These are phyloP conservation scores for Oncorhynchus kisutch DNA, from an alignment of 2,113 vertebrate genomes.

Conservation along the genomic window DNA sequence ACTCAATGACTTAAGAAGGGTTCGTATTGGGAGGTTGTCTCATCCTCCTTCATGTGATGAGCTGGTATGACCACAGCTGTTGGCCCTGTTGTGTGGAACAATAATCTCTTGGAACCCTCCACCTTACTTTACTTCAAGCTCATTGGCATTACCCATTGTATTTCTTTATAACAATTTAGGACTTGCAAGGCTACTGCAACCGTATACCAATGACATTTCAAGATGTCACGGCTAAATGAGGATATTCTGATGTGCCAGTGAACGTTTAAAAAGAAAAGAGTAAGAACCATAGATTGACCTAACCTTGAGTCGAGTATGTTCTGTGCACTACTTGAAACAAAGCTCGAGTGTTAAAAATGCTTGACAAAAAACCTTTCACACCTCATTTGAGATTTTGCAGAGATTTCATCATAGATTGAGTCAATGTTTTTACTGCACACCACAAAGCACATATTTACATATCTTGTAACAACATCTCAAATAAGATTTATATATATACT, in stretches of 20 bases:
- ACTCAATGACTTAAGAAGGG: constrained; percentile 22
- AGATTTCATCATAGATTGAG: no score
- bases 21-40: constrained; percentile 51
- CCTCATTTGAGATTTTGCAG: no score
- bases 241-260: constrained; percentile 43
- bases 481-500: no score
- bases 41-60: constrained; percentile 46
- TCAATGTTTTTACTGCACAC: no score
- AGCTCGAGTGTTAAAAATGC: no score
- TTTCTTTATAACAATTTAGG: constrained; percentile 56
- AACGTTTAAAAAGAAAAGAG: constrained; percentile 45
- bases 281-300: constrained; percentile 36
- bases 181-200: constrained; percentile 65
- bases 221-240: constrained; percentile 43
- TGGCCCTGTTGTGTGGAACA: constrained; percentile 47
- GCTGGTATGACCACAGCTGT: constrained; percentile 62
- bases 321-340: no score
- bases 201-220: constrained; percentile 62
- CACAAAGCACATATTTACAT: no score
- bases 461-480: no score
- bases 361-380: no score
- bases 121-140: constrained; percentile 56
- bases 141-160: constrained; percentile 35
- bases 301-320: not conserved
- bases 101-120: constrained; percentile 52